phyloP scores from a whole-genome alignment of 2,888 invertebrate genomes.

The Lasioglossum malachurum region DNA sequence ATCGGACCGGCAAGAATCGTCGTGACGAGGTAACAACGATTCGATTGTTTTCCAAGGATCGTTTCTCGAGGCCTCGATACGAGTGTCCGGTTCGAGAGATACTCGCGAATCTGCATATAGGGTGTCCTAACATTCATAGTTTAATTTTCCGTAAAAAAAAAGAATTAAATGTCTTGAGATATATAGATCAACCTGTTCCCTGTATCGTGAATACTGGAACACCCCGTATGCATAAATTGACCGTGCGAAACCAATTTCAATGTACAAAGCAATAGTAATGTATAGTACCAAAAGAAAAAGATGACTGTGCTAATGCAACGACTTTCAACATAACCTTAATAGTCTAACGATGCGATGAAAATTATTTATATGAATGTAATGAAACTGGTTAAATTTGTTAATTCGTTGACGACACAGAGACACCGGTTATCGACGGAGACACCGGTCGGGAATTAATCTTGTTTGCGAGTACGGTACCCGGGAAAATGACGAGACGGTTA shows the following conservation, averaged over 20 bases:
- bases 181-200: neutral
- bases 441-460: slow-evolving; percentile 33
- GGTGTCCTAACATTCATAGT: neutral
- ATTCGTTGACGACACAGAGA: neutral
- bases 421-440: slow-evolving; percentile 24
- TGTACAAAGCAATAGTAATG: neutral
- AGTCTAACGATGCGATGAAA: neutral
- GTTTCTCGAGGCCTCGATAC: slow-evolving; percentile 15
- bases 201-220: neutral
- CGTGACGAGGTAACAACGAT: slow-evolving; percentile 4
- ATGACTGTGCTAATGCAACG: neutral
- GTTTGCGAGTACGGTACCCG: slow-evolving; percentile 25
- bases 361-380: neutral
- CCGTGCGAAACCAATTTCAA: slow-evolving; percentile 12
- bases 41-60: slow-evolving; percentile 34
- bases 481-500: slow-evolving; percentile 9
- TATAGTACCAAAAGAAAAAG: neutral
- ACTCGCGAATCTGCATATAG: slow-evolving; percentile 2
- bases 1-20: neutral
- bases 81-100: slow-evolving; percentile 45
- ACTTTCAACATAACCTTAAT: neutral
- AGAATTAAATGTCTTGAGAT: neutral
- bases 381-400: neutral
- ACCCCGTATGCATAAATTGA: slow-evolving; percentile 34
- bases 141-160: neutral